phyloP scores from a whole-genome alignment of 2,113 vertebrate species.

The Pseudopodoces humilis region DNA sequence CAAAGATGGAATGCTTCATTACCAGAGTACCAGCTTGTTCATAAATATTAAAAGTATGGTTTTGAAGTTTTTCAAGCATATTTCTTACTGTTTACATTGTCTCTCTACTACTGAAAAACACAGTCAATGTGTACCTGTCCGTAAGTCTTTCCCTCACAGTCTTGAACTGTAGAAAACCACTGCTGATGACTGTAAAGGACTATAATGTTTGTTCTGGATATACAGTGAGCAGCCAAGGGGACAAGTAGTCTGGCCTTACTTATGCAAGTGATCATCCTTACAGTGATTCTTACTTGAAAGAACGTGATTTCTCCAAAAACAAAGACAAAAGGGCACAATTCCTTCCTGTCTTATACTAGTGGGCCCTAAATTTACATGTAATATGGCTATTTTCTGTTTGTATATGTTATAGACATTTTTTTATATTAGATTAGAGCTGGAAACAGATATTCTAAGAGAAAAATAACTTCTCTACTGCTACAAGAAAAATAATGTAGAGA shows the following conservation, averaged over 20 bases:
- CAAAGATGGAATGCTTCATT: conserved; percentile 62
- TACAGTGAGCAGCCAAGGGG: not conserved
- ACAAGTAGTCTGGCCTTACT: not conserved
- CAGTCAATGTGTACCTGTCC: not conserved
- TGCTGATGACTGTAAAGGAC: not conserved
- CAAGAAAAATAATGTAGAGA: not conserved
- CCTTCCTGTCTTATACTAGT: not conserved
- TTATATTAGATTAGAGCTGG: not conserved
- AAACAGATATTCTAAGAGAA: not conserved
- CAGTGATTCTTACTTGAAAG: not conserved
- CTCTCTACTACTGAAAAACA: not conserved
- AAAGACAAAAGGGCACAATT: not conserved
- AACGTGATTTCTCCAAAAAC: not conserved
- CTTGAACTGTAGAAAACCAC: not conserved
- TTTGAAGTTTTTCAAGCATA: conserved; percentile 31
- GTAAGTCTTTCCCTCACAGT: not conserved
- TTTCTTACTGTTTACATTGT: conserved; percentile 20
- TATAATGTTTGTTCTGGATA: not conserved
- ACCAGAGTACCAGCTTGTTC: conserved; percentile 44
- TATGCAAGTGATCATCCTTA: not conserved
- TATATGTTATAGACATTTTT: not conserved
- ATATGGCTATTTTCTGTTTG: not conserved
- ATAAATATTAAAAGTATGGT: conserved; percentile 61
- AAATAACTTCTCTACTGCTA: not conserved
- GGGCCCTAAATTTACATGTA: not conserved